Base-by-base conservation (phyloP, 2,113 vertebrate genomes). In the Notarius quadriscutis region DNA sequence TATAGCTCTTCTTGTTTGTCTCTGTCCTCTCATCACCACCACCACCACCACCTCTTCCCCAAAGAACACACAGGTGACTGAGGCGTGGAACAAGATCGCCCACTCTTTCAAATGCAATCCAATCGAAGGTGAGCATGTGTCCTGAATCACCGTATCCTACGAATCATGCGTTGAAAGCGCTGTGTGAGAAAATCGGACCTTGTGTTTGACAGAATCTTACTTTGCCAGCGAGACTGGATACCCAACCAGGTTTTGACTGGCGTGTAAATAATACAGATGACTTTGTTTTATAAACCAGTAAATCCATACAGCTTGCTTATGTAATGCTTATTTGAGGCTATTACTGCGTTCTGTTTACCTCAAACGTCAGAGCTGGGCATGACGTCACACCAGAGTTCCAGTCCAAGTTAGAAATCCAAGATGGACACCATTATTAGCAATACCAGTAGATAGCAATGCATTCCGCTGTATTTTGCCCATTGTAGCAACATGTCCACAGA, bases 31-130 rank as follows among this genome's bases (percentile, higher is more conserved):
- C 55, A 11, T 67, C 75, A 20, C 9, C 41, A 62, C 25, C 75
- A 20, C 9, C 41, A 62, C 25, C 51, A 25, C 57, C 79, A 62
- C 25, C 51, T 14, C 57, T 57, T 55, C 51, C 17, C 57, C 30
- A 71, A 63, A 99, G 98, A 99, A 99, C 93, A 94, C 97, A 14
- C 97, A 99, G 93, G 97, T 99, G 92, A 99, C 98, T 53, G 97
- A 99, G 84, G 97, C 97, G 50, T 99, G 98, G 98, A 99, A 97
- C 94, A 99, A 99, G 95, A 99, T 99, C 25, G 96, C 97, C 62
- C 97, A 98, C 89, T 97, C 98, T 58, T 99, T 99, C 93, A 99
- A 99, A 92, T 99, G 98, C 94, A 96, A 96, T 0, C 96, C 97
- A 12, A 97, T 99, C 1, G 98, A 99, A 95, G 98, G 98, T 99